phyloP scores from a whole-genome alignment of 1,140 invertebrate species.

The Drosophila ironensis region DNA sequence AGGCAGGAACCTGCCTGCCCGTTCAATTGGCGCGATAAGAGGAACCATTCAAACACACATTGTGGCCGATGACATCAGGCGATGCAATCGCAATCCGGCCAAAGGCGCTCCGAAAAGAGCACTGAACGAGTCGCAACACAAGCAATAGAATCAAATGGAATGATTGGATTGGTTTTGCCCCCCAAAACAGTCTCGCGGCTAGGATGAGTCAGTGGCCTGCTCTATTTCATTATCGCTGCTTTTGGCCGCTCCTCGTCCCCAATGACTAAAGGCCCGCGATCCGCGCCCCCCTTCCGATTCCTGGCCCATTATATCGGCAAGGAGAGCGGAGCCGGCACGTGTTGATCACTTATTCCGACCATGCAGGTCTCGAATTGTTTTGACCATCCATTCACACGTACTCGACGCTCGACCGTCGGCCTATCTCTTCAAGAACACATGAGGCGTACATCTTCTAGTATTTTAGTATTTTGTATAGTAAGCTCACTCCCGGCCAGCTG shows the following conservation, averaged over 20 bases:
- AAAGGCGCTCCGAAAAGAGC: constrained; percentile 4
- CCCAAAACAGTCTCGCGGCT: not conserved
- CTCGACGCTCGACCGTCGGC: too few species aligned
- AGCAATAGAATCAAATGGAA: too few species aligned
- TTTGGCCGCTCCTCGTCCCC: not conserved
- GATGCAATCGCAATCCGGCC: constrained; percentile 29
- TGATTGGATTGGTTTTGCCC: constrained; percentile 1
- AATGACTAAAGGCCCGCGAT: too few species aligned
- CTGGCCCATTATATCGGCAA: too few species aligned
- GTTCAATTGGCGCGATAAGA: constrained; percentile 48
- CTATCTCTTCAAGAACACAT: too few species aligned
- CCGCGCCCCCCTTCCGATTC: too few species aligned
- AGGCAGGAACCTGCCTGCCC: constrained; percentile 10
- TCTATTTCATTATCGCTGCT: not conserved
- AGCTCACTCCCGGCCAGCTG: constrained; percentile 5
- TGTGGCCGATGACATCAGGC: constrained; percentile 68
- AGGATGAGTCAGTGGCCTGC: constrained; percentile 27
- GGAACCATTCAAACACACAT: constrained; percentile 46
- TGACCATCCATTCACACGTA: constrained; percentile 27
- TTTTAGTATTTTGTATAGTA: not conserved
- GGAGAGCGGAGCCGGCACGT: constrained; percentile 12
- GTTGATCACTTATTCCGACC: constrained; percentile 24
- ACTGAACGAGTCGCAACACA: not conserved
- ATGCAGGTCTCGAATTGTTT: constrained; percentile 1
- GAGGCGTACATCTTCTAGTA: too few species aligned